These are phyloP conservation scores for Pseudochirops cupreus DNA, from an alignment of 2,797 vertebrate species.

Conservation along the genomic window DNA sequence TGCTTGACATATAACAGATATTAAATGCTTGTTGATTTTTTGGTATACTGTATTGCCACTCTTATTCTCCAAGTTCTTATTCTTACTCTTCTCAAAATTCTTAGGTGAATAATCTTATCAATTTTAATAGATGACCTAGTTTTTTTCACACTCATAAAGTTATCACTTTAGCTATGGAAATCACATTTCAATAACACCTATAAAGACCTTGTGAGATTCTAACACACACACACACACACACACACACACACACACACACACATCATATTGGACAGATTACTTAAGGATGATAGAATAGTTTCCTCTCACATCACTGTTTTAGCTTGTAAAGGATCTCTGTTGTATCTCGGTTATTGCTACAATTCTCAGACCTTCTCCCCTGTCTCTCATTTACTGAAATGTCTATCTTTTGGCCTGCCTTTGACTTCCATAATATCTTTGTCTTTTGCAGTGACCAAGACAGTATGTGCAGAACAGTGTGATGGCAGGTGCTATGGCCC, in stretches of 20 bases:
- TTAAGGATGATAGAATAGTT: neutral
- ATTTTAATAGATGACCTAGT: neutral
- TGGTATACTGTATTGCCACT: neutral
- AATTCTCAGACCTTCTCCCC: slow-evolving; percentile 6
- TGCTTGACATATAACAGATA: neutral
- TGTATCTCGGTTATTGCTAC: neutral
- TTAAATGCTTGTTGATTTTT: neutral
- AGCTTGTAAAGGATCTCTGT: neutral
- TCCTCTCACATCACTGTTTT: neutral
- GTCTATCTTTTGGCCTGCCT: neutral
- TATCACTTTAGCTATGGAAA: neutral
- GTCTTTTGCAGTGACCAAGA: slow-evolving; percentile 92
- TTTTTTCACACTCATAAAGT: neutral
- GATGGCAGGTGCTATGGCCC: slow-evolving; percentile 97
- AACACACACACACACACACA: too few relatives aligned
- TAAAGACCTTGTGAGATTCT: neutral
- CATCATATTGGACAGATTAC: too few relatives aligned
- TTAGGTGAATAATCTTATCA: neutral
- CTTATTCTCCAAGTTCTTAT: neutral
- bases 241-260: too few relatives aligned
- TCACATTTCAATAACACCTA: neutral
- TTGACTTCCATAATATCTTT: slow-evolving; percentile 51
- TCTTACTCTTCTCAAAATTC: neutral
- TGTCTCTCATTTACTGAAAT: neutral
- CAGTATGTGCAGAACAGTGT: slow-evolving; percentile 97